Evolutionary conservation across 2,113 vertebrate species (phyloP), one percentile per base, ranked within the genome.

Genomic region (Triplophysa tibetana): DNA sequence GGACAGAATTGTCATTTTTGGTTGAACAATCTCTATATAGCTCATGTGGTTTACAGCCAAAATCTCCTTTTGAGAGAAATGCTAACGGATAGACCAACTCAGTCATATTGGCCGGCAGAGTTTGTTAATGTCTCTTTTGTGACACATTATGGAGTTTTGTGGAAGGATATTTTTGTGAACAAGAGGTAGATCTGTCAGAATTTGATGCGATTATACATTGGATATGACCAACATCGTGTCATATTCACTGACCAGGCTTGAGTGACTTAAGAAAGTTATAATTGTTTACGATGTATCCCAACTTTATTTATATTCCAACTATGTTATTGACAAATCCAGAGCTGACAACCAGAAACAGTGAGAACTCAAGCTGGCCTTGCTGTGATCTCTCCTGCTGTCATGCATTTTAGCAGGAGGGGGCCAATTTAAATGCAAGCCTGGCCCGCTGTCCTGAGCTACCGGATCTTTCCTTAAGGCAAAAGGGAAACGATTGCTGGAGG

Each of bases 351-450:
- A 14, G 10, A 75, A 61, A 60, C 56, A 41, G 70, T 23, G 52
- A 43, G 70, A 61, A 75, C 33, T 63, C 13, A 50, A 63, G 38
- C 64, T 79, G 68, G 50, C 54, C 54, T 58, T 52, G 16, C 69
- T 41, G 75, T 77, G 78, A 79, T 61, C 60, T 85, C 65, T 81
- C 61, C 33, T 70, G 76, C 76, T 24, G 65, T 79, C 78, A 62
- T 14, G 29, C 24, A 26, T 62, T 74, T 61, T 81, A 50, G 48
- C 38, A 29, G 17, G 4, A 38, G 38, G 69, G 69, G n/a, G 41
- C 43, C 48, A 72, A 70, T 82, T 81, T 75, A 67, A 50, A 61
- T 68, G 50, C 58, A 24, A 66, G 38, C 52, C 33, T n/a, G 38
- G 29, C 17, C 52, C 75, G 62, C 45, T 60, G 67, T 65, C 62